Conservation (phyloP, 2,113 vertebrate genomes). For the Irena cyanogastra region DNA sequence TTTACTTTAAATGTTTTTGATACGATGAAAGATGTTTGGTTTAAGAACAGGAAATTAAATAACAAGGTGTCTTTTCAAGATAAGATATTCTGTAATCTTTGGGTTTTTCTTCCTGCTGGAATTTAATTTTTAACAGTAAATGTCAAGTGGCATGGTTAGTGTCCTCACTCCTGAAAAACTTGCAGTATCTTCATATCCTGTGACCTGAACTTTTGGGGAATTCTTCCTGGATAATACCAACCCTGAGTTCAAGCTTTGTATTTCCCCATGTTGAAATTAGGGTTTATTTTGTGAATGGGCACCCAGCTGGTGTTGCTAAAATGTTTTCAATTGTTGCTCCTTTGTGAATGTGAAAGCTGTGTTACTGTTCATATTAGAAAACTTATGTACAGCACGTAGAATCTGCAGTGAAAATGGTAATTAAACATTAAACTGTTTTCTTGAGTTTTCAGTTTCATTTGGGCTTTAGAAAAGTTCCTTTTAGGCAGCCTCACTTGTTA, state of each 20-base stretch:
- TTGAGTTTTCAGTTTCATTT: background rate
- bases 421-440: background rate
- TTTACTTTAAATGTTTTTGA: background rate
- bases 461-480: background rate
- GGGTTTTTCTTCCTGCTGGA: background rate
- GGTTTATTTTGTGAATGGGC: background rate
- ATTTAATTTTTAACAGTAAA: background rate
- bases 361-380: background rate
- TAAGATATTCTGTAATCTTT: background rate
- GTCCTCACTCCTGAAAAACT: background rate
- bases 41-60: background rate
- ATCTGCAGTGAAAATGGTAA: background rate
- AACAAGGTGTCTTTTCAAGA: background rate
- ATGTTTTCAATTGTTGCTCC: background rate
- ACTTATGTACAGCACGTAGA: background rate
- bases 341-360: background rate
- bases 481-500: background rate
- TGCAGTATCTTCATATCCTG: background rate
- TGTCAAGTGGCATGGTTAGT: background rate
- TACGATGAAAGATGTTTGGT: background rate
- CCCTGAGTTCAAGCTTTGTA: background rate
- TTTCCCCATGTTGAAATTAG: background rate
- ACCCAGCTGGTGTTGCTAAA: background rate
- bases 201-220: background rate
- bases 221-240: background rate